A percentile compares a stretch with the other conserved stretches of the same genome.
These are phyloP conservation scores for Pandemis corylana DNA, from an alignment of 2,888 invertebrate genomes.

Conservation along the genomic window DNA sequence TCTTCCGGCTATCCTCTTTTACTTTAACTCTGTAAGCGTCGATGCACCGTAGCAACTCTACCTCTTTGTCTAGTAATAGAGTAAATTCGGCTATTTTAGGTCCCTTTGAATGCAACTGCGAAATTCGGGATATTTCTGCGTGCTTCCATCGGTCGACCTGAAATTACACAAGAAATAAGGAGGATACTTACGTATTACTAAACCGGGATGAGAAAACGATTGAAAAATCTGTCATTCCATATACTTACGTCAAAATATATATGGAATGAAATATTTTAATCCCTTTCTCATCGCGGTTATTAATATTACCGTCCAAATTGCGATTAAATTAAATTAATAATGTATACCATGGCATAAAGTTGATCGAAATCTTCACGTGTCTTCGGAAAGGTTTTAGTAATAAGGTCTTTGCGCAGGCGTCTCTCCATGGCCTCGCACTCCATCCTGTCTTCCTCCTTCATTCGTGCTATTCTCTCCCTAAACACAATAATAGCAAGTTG, in stretches of 20 bases:
- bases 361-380: slow-evolving; percentile 90
- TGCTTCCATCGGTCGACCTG: slow-evolving; percentile 88
- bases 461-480: slow-evolving; percentile 76
- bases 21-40: slow-evolving; percentile 87
- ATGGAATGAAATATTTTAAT: too few species aligned
- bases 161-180: neutral
- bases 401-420: slow-evolving; percentile 83
- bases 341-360: slow-evolving; percentile 86
- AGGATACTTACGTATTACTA: too few species aligned
- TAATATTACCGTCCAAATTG: too few species aligned
- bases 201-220: too few species aligned
- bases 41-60: slow-evolving; percentile 88
- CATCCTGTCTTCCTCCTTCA: slow-evolving; percentile 82
- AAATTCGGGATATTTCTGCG: slow-evolving; percentile 86
- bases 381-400: slow-evolving; percentile 89
- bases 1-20: slow-evolving; percentile 84
- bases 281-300: too few species aligned
- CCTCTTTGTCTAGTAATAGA: slow-evolving; percentile 89
- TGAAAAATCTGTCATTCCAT: too few species aligned
- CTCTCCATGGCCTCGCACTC: slow-evolving; percentile 82
- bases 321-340: too few species aligned
- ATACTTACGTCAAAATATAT: too few species aligned
- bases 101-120: slow-evolving; percentile 86
- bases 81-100: slow-evolving; percentile 89
- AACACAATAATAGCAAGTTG: neutral